Conservation (phyloP, 2,888 invertebrate genomes). For the Perizoma affinitatum region DNA sequence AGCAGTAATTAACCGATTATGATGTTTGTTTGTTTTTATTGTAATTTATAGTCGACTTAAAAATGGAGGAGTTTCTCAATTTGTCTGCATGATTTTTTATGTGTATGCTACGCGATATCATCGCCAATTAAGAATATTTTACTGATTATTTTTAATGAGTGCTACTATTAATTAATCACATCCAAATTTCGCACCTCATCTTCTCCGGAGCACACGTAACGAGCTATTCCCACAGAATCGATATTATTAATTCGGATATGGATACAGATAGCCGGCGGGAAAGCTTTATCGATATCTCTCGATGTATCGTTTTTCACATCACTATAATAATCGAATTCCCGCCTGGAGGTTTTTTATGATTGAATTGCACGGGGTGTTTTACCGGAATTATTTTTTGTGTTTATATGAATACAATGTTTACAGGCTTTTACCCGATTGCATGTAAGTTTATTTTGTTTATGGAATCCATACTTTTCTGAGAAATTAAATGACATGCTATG, state of each 20-base stretch:
- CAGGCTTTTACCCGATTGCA: slow-evolving; percentile 29
- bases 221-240: slow-evolving; percentile 64
- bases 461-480: slow-evolving; percentile 5
- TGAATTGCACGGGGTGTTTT: slow-evolving; percentile 38
- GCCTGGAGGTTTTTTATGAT: slow-evolving; percentile 62
- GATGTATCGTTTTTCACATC: slow-evolving; percentile 40
- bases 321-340: slow-evolving; percentile 54
- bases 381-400: slow-evolving; percentile 33
- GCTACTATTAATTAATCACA: slow-evolving; percentile 28
- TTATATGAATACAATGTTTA: slow-evolving; percentile 18
- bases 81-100: too few relatives aligned
- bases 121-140: too few relatives aligned
- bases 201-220: slow-evolving; percentile 60
- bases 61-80: too few relatives aligned
- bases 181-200: slow-evolving; percentile 33
- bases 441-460: slow-evolving; percentile 26
- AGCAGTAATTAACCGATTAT: too few relatives aligned
- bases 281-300: slow-evolving; percentile 55
- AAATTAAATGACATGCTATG: slow-evolving; percentile 3
- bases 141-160: too few relatives aligned
- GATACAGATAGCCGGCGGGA: slow-evolving; percentile 70
- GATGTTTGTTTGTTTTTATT: too few relatives aligned
- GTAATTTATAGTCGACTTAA: too few relatives aligned
- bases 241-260: slow-evolving; percentile 81
- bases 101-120: too few relatives aligned